Conservation (phyloP, 2,113 vertebrate genomes). For the Mesitornis unicolor region DNA sequence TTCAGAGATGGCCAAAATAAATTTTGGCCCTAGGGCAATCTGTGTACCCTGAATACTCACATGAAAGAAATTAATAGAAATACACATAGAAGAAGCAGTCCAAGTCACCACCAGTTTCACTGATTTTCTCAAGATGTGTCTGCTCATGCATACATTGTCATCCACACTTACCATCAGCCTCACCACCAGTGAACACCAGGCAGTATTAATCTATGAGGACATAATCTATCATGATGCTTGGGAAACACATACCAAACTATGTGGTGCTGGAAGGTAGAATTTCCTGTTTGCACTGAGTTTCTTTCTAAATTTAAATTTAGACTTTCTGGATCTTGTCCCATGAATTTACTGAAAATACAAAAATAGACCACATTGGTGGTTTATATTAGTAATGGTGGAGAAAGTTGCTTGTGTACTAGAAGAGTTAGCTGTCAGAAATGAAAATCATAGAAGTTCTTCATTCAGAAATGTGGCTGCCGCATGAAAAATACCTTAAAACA, state of each 20-base stretch:
- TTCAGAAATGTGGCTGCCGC: not conserved
- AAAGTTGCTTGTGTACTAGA: not conserved
- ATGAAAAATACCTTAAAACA: not conserved
- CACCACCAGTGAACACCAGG: not conserved
- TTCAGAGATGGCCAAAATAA: not conserved
- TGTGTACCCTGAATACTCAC: not conserved
- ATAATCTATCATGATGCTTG: rapidly evolving
- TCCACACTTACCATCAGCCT: not conserved
- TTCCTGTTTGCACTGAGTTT: not conserved
- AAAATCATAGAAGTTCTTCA: not conserved
- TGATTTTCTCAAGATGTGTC: not conserved
- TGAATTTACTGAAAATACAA: not conserved
- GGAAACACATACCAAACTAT: not conserved
- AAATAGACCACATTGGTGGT: not conserved
- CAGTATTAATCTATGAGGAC: not conserved
- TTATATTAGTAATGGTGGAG: not conserved
- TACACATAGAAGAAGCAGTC: not conserved
- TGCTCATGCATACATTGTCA: not conserved
- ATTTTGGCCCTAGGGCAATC: not conserved
- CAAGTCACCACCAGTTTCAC: not conserved
- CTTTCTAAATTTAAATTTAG: not conserved
- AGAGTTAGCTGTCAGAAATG: not conserved
- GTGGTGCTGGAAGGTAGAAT: not conserved
- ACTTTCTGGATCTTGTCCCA: not conserved
- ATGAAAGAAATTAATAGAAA: not conserved